A percentile compares a stretch with the other conserved stretches of the same genome.
Conservation (phyloP, 2,797 vertebrate genomes). For the Lerista edwardsae region DNA sequence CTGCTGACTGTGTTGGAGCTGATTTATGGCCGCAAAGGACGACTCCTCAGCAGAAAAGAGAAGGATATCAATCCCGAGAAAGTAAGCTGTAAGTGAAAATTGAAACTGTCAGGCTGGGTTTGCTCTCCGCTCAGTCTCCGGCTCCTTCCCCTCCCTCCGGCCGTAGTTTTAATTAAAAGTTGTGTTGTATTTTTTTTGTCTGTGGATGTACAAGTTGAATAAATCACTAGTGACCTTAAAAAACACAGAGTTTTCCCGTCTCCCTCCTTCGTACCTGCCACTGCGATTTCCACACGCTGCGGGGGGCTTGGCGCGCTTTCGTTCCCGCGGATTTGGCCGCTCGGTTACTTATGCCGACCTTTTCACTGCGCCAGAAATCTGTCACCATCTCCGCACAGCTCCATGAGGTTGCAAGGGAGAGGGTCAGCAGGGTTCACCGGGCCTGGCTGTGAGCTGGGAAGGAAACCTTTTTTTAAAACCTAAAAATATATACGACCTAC, state of each 20-base stretch:
- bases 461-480: too few species aligned
- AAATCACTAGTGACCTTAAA: conserved; percentile 61
- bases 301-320: accelerated
- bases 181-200: conserved; percentile 43
- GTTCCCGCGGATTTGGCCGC: neutral
- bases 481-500: too few species aligned
- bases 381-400: neutral
- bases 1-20: conserved; percentile 33
- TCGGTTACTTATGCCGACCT: neutral
- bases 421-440: too few species aligned
- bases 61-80: conserved; percentile 62
- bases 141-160: conserved; percentile 32
- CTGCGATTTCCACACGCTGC: neutral
- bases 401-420: too few species aligned
- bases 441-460: too few species aligned
- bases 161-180: conserved; percentile 66
- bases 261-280: neutral
- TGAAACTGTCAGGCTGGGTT: conserved; percentile 70
- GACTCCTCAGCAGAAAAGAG: conserved; percentile 51
- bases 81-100: conserved; percentile 68
- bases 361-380: neutral
- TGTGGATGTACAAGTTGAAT: conserved; percentile 62
- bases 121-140: conserved; percentile 60
- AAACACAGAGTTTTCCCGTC: neutral
- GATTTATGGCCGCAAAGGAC: conserved; percentile 59